Conservation (phyloP, 2,113 vertebrate species). For the Ophthalmolycus amberensis region DNA sequence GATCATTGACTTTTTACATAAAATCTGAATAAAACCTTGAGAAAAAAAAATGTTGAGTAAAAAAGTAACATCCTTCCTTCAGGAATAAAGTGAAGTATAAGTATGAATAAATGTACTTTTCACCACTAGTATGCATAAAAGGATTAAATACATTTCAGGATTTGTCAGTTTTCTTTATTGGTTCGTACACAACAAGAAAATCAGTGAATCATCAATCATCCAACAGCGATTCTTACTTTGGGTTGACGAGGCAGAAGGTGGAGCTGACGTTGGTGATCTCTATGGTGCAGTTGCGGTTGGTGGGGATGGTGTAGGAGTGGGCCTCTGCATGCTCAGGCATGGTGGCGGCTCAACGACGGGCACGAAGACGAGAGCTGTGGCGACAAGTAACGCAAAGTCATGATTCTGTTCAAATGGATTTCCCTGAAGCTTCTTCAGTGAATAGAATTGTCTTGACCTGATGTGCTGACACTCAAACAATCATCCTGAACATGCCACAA, state of each 20-base stretch:
- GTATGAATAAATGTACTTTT: neutral
- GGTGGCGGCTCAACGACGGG: neutral
- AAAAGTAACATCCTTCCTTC: too few relatives aligned
- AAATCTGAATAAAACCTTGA: too few relatives aligned
- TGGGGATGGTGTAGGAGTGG: constrained; percentile 58
- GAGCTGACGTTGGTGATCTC: constrained; percentile 72
- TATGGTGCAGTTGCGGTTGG: constrained; percentile 77
- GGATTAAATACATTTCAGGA: neutral
- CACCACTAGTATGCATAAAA: neutral
- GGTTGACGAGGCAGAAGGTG: constrained; percentile 62
- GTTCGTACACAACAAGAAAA: neutral
- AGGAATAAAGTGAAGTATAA: too few relatives aligned
- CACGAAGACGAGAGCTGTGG: neutral
- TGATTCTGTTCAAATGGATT: too few relatives aligned
- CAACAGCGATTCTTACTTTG: constrained; percentile 61
- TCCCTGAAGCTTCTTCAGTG: neutral
- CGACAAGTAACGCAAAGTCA: neutral
- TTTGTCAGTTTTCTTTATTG: neutral
- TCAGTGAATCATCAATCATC: neutral
- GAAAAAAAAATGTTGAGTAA: neutral
- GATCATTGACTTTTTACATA: too few relatives aligned
- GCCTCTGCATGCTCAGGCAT: constrained; percentile 74
- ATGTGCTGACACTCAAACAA: neutral
- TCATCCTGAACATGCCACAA: neutral
- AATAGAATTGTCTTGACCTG: neutral